phyloP scores from a whole-genome alignment of 1,140 invertebrate genomes.

The Eupristina koningsbergeri region DNA sequence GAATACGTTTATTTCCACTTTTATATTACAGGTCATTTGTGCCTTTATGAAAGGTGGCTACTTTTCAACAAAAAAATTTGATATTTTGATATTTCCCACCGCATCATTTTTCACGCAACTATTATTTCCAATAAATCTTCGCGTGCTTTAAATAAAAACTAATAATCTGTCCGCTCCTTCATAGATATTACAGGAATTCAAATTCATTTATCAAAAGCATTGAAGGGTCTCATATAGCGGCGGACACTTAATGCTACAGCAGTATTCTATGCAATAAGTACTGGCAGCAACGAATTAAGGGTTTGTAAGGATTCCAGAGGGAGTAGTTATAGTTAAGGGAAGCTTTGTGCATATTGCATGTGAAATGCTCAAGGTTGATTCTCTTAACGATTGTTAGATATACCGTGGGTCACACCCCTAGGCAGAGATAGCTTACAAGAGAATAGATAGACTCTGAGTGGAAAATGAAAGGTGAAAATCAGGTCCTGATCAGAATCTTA shows the following conservation, averaged over 20 bases:
- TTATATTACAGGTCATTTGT: background rate
- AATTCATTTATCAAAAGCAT: background rate
- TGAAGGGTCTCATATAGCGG: background rate
- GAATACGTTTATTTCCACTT: background rate
- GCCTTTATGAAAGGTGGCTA: background rate
- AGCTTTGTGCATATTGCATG: constrained; percentile 2
- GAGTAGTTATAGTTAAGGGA: background rate
- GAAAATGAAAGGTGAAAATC: constrained; percentile 17
- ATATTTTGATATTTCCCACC: no score
- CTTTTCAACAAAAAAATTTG: background rate
- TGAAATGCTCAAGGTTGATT: background rate
- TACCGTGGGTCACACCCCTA: background rate
- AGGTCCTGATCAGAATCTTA: background rate
- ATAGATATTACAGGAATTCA: background rate
- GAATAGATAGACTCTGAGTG: background rate
- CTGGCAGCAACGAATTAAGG: background rate
- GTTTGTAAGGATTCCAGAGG: background rate
- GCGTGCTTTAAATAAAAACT: no score
- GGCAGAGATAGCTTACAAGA: background rate
- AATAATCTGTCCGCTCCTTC: background rate
- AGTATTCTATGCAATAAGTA: background rate
- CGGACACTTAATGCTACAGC: background rate
- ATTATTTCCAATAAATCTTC: background rate
- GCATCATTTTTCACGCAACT: background rate
- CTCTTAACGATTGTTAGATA: no score